These are phyloP conservation scores for Amblyornis subalaris DNA, from an alignment of 2,113 vertebrate species.

Conservation along the genomic window DNA sequence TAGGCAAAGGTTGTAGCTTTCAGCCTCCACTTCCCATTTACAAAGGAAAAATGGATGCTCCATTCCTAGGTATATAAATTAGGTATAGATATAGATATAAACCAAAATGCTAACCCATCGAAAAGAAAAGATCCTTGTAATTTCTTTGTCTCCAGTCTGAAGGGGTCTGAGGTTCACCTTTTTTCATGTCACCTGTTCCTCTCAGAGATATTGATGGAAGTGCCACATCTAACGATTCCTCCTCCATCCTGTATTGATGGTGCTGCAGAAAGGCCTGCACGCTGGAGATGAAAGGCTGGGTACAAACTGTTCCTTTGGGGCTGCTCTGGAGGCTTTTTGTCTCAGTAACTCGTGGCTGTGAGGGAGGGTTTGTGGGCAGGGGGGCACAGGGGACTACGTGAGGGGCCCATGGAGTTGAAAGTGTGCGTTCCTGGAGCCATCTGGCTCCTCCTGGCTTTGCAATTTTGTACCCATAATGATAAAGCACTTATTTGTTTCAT, in stretches of 20 bases:
- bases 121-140: constrained; percentile 36
- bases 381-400: accelerated
- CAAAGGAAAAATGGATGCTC: constrained; percentile 32
- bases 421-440: neutral
- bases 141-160: constrained; percentile 39
- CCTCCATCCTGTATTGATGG: constrained; percentile 42
- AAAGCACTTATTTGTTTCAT: neutral
- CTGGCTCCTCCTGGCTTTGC: neutral
- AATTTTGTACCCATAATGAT: neutral
- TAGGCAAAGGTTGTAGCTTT: constrained; percentile 49
- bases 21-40: constrained; percentile 20
- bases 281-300: constrained; percentile 29
- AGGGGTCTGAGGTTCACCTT: constrained; percentile 40
- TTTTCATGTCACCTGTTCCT: constrained; percentile 29
- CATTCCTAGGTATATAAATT: constrained; percentile 12
- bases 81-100: constrained; percentile 16
- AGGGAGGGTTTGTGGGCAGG: neutral
- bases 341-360: neutral
- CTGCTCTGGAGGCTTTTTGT: neutral
- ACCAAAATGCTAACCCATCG: constrained; percentile 18
- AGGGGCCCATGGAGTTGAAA: accelerated
- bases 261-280: neutral
- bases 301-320: neutral
- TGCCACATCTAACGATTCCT: constrained; percentile 38
- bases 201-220: constrained; percentile 49